Conservation (phyloP, 2,888 invertebrate genomes). For the Diarsia rubi region DNA sequence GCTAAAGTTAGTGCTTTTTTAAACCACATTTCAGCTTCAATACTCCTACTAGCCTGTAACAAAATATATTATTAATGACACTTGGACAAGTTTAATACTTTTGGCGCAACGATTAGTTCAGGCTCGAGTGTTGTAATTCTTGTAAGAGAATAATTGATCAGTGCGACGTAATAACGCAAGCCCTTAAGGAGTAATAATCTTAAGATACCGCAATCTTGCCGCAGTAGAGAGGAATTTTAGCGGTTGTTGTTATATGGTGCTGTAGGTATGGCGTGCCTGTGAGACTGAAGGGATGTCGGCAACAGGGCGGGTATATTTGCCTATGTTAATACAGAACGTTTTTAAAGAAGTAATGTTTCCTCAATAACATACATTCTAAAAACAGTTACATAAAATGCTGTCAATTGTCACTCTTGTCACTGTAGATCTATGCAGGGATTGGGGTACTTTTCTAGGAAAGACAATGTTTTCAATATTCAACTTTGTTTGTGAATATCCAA, state of each 20-base stretch:
- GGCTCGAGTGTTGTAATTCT: slow-evolving; percentile 51
- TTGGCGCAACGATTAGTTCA: slow-evolving; percentile 39
- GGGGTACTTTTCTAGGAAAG: neutral
- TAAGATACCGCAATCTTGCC: slow-evolving; percentile 55
- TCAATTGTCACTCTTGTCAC: neutral
- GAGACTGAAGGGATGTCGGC: neutral
- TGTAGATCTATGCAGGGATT: neutral
- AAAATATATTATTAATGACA: slow-evolving; percentile 63
- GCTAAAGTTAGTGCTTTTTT: slow-evolving; percentile 95
- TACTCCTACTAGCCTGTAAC: slow-evolving; percentile 94
- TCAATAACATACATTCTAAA: neutral
- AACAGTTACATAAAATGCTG: neutral
- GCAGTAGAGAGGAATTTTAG: slow-evolving; percentile 47
- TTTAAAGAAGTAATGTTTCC: neutral
- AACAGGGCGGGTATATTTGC: neutral
- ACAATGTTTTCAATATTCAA: neutral
- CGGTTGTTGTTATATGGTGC: slow-evolving; percentile 27
- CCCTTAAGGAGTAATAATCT: slow-evolving; percentile 59
- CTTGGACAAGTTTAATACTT: slow-evolving; percentile 48
- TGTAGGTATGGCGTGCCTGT: neutral
- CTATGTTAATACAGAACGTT: neutral
- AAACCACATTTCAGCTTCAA: slow-evolving; percentile 97
- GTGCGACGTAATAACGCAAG: slow-evolving; percentile 42
- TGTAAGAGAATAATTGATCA: slow-evolving; percentile 59
- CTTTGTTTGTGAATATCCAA: neutral